Base-by-base conservation (phyloP, 64 coral and sea anemone species). In the Stichodactyla helianthus region DNA sequence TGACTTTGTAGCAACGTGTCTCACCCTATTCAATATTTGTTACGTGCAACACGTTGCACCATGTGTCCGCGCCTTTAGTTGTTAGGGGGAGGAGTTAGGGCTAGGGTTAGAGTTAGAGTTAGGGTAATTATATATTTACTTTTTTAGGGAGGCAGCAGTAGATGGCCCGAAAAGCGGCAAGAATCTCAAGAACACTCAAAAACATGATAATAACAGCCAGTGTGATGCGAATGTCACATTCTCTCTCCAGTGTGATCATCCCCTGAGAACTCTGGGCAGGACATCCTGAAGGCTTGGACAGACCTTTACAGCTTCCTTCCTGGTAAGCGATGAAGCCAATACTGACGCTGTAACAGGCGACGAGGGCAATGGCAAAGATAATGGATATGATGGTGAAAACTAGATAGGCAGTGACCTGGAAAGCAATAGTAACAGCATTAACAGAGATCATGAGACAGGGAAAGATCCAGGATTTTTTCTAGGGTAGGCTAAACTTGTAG, bases 211-310 rank as follows among this genome's bases (percentile, higher is more conserved):
- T 74, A 4, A 22, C 68, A 74, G 68, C 68, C 68, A 74, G 10
- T 27, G 7, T 74, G 68, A 74, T 74, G 10, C 68, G 68, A 74
- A 74, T 74, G 68, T 74, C 68, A 74, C 68, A 74, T 31, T 74
- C 68, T 28, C 68, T 74, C 25, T 74, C 68, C n/a, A 28, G 11
- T 1, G 68, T 74, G 6, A 74, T 22, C 68, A 74, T 74, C 10
- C 68, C 68, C 27, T 14, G 23, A 74, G 68, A 74, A 31, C 68
- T 31, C 9, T 28, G 68, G 7, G 3, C 10, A 28, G 68, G 68
- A 31, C 68, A 74, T 35, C 7, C 68, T 6, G 62, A 20, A 2
- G 68, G 68, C 7, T 74, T 31, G 7, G 2, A 5, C 0, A 74
- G 10, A 74, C 10, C 68, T 28, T 74, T 74, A 23, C 68, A 74